Percentiles rank a stretch among this genome's conserved stretches.
Conservation (phyloP, 2,113 vertebrate genomes). For the Tichodroma muraria region DNA sequence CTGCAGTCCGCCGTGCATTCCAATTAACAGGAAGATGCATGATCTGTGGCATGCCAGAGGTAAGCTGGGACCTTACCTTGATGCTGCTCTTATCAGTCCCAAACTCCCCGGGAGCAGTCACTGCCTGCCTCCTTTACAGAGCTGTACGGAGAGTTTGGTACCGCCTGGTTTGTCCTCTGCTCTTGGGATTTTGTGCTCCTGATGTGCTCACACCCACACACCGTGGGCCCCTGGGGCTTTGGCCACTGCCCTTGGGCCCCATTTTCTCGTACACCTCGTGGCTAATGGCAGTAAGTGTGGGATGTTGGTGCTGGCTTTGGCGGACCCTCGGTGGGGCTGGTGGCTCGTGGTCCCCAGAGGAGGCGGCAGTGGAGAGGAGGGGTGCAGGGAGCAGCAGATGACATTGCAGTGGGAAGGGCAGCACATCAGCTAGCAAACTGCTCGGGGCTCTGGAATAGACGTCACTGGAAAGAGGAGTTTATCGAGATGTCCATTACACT, state of each 20-base stretch:
- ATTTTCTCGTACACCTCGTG: accelerated
- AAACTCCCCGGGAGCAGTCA: not conserved
- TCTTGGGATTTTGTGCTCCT: not conserved
- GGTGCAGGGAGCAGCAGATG: not conserved
- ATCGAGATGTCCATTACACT: not conserved
- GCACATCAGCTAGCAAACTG: not conserved
- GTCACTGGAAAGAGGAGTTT: not conserved
- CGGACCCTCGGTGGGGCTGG: accelerated
- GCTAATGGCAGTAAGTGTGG: accelerated
- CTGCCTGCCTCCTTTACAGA: accelerated
- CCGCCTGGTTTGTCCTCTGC: not conserved
- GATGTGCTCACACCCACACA: accelerated
- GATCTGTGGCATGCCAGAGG: not conserved
- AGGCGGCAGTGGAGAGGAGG: not conserved
- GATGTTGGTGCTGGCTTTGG: accelerated
- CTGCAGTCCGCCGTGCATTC: not conserved
- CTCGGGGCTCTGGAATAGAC: not conserved
- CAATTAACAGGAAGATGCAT: not conserved
- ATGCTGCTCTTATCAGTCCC: not conserved
- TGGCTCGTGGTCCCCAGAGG: accelerated
- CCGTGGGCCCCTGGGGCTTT: accelerated
- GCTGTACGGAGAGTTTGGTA: accelerated
- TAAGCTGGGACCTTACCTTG: not conserved
- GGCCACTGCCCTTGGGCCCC: accelerated
- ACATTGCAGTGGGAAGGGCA: not conserved